phyloP scores from a whole-genome alignment of 2,113 vertebrate genomes.

The Scatophagus argus region DNA sequence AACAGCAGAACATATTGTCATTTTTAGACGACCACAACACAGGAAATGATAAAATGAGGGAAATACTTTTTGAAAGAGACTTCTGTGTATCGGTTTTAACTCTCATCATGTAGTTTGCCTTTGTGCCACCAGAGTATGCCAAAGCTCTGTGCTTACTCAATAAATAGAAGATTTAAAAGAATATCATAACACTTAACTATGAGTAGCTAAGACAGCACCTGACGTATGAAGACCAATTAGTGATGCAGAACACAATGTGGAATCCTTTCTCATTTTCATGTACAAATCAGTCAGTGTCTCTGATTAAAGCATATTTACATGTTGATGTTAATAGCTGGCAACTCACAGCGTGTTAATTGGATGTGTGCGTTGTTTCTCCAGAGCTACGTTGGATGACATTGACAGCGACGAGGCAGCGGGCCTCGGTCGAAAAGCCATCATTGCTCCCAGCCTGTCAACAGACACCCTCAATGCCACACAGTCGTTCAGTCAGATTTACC shows the following conservation, averaged over 20 bases:
- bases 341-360: not conserved
- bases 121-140: constrained; percentile 5
- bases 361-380: constrained; percentile 52
- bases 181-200: not conserved
- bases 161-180: no score
- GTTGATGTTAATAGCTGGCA: not conserved
- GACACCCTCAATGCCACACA: constrained; percentile 68
- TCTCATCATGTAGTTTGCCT: not conserved
- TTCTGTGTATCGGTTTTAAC: not conserved
- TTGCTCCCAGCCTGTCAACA: constrained; percentile 45
- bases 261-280: not conserved
- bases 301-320: not conserved
- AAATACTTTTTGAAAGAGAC: not conserved
- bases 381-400: constrained; percentile 72
- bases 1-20: not conserved
- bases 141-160: not conserved
- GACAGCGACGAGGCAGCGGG: constrained; percentile 82
- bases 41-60: not conserved
- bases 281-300: not conserved
- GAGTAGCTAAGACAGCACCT: not conserved
- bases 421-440: constrained; percentile 37
- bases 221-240: not conserved
- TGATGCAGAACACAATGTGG: not conserved
- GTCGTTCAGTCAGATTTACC: constrained; percentile 84
- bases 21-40: no score